Percentiles rank a stretch among this genome's conserved stretches.
phyloP scores from a whole-genome alignment of 2,888 invertebrate genomes.

The Philhelius pedissequus region DNA sequence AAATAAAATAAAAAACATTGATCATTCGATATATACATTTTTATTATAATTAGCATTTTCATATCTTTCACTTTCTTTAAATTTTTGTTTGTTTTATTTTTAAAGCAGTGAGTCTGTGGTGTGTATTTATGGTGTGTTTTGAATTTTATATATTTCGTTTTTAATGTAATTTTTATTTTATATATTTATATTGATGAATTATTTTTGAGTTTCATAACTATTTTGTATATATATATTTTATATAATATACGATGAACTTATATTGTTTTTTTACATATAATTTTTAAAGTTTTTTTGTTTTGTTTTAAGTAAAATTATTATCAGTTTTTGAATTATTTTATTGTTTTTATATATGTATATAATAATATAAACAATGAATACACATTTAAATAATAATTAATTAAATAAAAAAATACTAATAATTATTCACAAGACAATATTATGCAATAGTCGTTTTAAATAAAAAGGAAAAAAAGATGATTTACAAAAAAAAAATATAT shows the following conservation, averaged over 20 bases:
- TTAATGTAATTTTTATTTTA: conserved; percentile 4
- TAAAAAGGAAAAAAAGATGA: neutral
- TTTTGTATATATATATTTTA: conserved; percentile 50
- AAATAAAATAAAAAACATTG: neutral
- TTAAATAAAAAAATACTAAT: conserved; percentile 25
- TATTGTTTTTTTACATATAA: conserved; percentile 13
- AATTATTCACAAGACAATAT: conserved; percentile 54
- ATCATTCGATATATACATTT: conserved; percentile 57
- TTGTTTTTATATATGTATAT: neutral
- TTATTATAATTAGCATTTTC: conserved; percentile 58
- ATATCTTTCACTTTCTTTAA: neutral
- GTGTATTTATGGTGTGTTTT: conserved; percentile 15
- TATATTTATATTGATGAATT: conserved; percentile 29
- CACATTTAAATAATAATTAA: conserved; percentile 28
- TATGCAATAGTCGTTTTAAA: neutral
- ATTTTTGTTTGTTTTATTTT: neutral
- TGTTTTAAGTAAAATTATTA: conserved; percentile 52
- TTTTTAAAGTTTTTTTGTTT: conserved; percentile 1
- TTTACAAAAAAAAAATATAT: neutral
- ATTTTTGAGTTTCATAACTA: conserved; percentile 14
- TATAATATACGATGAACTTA: conserved; percentile 53
- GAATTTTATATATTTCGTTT: neutral
- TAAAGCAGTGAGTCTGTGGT: conserved; percentile 31
- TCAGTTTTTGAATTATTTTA: conserved; percentile 29
- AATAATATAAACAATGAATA: conserved; percentile 52